Conservation (phyloP, 2,888 invertebrate species). For the Amiota mariae region DNA sequence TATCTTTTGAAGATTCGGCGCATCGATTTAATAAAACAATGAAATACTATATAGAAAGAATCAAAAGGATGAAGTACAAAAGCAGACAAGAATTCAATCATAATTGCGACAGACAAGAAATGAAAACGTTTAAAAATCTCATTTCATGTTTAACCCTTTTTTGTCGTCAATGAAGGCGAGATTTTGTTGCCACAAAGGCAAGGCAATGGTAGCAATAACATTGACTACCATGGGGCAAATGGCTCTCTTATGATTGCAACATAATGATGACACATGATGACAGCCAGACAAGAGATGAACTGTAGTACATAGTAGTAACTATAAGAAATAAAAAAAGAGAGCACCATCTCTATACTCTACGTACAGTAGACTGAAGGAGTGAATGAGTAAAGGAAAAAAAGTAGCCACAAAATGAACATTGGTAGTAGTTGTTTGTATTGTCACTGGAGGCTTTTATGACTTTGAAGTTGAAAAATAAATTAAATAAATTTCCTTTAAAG, state of each 20-base stretch:
- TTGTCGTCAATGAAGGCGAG: neutral
- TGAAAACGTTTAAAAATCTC: constrained; percentile 39
- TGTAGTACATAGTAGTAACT: neutral
- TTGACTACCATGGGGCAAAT: neutral
- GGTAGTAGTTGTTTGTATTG: neutral
- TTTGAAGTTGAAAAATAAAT: too few species aligned
- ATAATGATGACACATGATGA: constrained; percentile 36
- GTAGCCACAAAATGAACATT: too few species aligned
- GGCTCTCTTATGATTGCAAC: constrained; percentile 25
- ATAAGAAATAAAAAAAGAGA: too few species aligned
- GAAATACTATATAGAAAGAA: neutral
- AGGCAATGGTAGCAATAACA: neutral
- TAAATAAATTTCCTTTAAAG: too few species aligned
- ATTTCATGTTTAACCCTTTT: constrained; percentile 2
- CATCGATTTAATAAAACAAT: constrained; percentile 32
- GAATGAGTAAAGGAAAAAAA: neutral
- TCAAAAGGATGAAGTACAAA: constrained; percentile 18
- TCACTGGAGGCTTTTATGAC: neutral
- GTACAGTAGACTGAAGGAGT: too few species aligned
- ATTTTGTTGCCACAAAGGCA: neutral
- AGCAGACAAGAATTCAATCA: constrained; percentile 48
- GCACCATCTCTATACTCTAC: too few species aligned
- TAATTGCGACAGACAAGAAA: constrained; percentile 54
- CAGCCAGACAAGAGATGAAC: constrained; percentile 31
- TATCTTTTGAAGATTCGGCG: too few species aligned